A percentile compares a stretch with the other conserved stretches of the same genome.
Conservation (phyloP, 2,888 invertebrate species). For the Ectobius pallidus region DNA sequence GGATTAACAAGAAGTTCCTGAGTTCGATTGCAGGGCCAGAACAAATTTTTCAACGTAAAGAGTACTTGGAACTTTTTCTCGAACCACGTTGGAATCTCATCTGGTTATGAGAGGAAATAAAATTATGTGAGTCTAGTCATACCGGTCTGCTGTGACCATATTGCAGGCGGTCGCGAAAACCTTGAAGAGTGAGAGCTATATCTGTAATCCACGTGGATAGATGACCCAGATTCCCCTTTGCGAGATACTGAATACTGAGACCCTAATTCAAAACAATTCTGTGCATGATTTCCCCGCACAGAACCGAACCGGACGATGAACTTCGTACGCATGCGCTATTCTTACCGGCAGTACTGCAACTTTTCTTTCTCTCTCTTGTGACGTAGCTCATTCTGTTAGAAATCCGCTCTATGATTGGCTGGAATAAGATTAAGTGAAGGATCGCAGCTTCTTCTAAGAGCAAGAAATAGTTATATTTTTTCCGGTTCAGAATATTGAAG, state of each 20-base stretch:
- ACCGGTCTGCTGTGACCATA: too few relatives aligned
- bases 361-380: neutral
- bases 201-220: neutral
- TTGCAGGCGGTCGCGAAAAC: too few relatives aligned
- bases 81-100: too few relatives aligned
- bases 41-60: too few relatives aligned
- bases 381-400: neutral
- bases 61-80: too few relatives aligned
- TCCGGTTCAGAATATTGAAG: neutral
- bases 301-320: constrained; percentile 14
- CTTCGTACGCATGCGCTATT: constrained; percentile 8
- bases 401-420: neutral
- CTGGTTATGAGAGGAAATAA: too few relatives aligned
- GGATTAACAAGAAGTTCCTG: too few relatives aligned
- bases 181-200: neutral
- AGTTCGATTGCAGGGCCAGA: too few relatives aligned
- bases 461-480: neutral
- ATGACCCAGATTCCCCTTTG: neutral
- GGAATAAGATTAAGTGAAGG: neutral
- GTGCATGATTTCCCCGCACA: neutral
- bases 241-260: neutral
- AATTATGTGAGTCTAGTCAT: too few relatives aligned
- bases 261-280: constrained; percentile 9
- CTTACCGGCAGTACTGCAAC: neutral
- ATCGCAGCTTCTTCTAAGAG: too few relatives aligned